Conservation (phyloP, 2,113 vertebrate species). For the Hoplias malabaricus region DNA sequence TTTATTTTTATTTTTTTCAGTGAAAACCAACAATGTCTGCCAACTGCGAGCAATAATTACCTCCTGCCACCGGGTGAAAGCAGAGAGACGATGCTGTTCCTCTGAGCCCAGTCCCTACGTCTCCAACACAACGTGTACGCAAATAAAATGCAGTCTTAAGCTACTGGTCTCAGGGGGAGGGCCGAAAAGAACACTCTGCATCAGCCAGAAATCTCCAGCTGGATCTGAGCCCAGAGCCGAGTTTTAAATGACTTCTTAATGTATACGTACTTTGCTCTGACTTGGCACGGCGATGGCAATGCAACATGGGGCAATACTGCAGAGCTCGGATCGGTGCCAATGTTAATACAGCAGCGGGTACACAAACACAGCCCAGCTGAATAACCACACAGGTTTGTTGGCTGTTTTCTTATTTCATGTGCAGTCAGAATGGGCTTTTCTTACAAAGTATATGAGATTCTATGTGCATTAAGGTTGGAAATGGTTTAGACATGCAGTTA, state of each 20-base stretch:
- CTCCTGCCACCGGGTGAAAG: slow-evolving; percentile 7
- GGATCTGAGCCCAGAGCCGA: slow-evolving; percentile 29
- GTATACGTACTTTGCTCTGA: slow-evolving; percentile 29
- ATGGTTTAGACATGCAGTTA: too few species aligned
- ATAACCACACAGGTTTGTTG: background rate
- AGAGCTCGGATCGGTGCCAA: slow-evolving; percentile 1
- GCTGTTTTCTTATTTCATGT: too few species aligned
- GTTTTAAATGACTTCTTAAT: slow-evolving; percentile 45
- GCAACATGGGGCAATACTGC: slow-evolving; percentile 16
- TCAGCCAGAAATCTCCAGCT: slow-evolving; percentile 31
- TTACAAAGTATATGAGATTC: too few species aligned
- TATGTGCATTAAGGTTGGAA: too few species aligned
- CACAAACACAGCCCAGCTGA: background rate
- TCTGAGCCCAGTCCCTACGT: background rate
- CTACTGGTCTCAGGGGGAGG: slow-evolving; percentile 14
- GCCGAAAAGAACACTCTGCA: background rate
- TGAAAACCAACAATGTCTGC: background rate
- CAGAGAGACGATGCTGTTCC: background rate
- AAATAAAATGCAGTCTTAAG: slow-evolving; percentile 43
- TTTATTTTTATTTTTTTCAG: background rate
- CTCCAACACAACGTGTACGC: slow-evolving; percentile 21
- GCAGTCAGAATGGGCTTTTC: too few species aligned
- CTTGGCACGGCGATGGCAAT: slow-evolving; percentile 9
- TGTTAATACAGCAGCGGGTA: background rate
- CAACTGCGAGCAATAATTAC: background rate